These are phyloP conservation scores for Archocentrus centrarchus DNA, from an alignment of 2,113 vertebrate genomes.

Conservation along the genomic window DNA sequence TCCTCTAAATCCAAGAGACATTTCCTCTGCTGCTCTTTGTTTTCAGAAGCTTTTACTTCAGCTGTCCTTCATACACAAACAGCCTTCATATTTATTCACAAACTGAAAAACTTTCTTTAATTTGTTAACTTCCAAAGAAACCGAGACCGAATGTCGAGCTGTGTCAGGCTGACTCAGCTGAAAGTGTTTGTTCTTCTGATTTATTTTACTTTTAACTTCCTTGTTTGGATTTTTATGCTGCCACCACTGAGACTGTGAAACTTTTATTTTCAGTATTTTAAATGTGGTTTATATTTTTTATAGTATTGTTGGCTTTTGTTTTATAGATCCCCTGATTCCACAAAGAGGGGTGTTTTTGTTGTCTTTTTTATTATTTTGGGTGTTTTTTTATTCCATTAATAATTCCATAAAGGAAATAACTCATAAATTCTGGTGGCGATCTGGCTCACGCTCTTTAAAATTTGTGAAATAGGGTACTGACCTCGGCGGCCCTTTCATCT, in stretches of 20 bases:
- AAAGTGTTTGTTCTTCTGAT: not conserved
- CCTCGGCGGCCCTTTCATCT: not conserved
- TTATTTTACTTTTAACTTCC: not conserved
- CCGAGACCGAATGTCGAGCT: not conserved
- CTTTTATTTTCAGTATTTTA: constrained; percentile 1
- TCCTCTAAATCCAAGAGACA: not conserved
- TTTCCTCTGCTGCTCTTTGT: constrained; percentile 12
- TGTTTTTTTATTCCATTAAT: not conserved
- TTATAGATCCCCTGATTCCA: not conserved
- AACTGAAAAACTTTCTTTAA: not conserved
- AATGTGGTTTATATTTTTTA: not conserved
- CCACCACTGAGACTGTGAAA: not conserved
- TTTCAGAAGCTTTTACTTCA: constrained; percentile 10
- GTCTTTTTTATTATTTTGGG: not conserved
- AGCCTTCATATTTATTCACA: not conserved
- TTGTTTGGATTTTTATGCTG: not conserved
- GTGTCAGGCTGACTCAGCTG: not conserved
- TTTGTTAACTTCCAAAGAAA: not conserved
- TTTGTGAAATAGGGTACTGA: not conserved
- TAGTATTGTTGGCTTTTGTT: not conserved
- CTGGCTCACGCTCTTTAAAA: not conserved
- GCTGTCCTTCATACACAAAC: not conserved
- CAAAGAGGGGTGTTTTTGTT: not conserved
- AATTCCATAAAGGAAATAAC: not conserved
- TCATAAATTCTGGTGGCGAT: not conserved